Base-by-base conservation (phyloP, 2,797 vertebrate species). In the Xenops minutus region DNA sequence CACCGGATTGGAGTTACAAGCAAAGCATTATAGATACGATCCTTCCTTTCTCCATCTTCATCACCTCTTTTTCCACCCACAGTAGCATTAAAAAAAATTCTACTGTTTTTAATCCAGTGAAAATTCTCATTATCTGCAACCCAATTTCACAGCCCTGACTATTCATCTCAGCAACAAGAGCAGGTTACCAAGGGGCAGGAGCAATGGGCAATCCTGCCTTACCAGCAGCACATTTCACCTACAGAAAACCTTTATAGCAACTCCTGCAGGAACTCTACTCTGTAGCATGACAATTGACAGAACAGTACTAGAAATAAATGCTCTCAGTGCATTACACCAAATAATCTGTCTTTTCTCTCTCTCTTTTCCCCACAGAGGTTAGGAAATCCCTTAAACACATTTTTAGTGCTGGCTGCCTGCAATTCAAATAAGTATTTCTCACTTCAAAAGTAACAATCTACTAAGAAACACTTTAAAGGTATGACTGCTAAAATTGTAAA, bases 341-440 rank as follows among this genome's bases (percentile, higher is more conserved):
- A 64, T 48, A 29, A 82, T 37, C 54, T 62, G 15, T 23, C 23
- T 79, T 84, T 52, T 59, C 71, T 51, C 51, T 36, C 10, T 9
- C 46, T 48, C n/a, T 61, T 51, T 59, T 87, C 66, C 37, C 15
- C 26, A 52, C 56, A 86, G 46, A 81, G 49, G n/a, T 48, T 67
- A 82, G 32, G 44, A 87, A 94, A 84, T 39, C 46, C 59, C 73
- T 81, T 46, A 86, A 39, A 22, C 22, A n/a, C 2, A 21, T 73
- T 63, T 88, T 69, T 64, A 72, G 46, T 56, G 48, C 16, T 20
- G 43, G 39, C 34, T 73, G 37, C 52, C 71, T 76, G 41, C 21
- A 19, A 74, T 85, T 85, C 68, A 80, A 76, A 24, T 37, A 81
- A 74, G 9, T 78, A 88, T 52, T 92, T 93, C 51, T 78, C 55